Conservation (phyloP, 2,113 vertebrate species). For the Empidonax alnorum region DNA sequence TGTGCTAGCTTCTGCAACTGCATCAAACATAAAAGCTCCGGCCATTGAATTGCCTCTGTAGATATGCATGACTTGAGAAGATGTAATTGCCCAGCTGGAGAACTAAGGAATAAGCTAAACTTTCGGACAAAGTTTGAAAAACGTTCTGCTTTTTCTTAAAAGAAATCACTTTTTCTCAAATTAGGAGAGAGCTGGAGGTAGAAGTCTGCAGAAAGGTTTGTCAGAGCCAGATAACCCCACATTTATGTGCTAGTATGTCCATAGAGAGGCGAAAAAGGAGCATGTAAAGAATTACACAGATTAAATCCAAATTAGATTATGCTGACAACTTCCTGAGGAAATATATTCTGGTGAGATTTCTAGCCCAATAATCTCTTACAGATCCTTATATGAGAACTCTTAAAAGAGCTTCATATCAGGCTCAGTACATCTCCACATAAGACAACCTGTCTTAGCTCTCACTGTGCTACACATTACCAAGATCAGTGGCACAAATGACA, state of each 20-base stretch:
- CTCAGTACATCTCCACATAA: not conserved
- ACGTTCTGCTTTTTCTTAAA: not conserved
- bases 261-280: not conserved
- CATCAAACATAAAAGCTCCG: not conserved
- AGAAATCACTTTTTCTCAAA: not conserved
- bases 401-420: not conserved
- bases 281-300: not conserved
- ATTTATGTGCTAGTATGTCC: not conserved
- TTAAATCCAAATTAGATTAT: not conserved
- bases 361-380: not conserved
- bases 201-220: not conserved
- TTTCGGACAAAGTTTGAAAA: not conserved
- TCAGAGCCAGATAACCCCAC: not conserved
- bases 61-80: not conserved
- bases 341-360: not conserved
- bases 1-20: not conserved
- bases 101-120: not conserved
- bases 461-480: not conserved
- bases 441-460: not conserved
- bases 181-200: not conserved
- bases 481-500: constrained; percentile 9
- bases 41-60: not conserved
- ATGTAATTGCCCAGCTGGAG: not conserved
- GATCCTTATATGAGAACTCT: not conserved
- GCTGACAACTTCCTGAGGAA: not conserved